phyloP scores from a whole-genome alignment of 2,888 invertebrate species.

The Odontomyia ornata region DNA sequence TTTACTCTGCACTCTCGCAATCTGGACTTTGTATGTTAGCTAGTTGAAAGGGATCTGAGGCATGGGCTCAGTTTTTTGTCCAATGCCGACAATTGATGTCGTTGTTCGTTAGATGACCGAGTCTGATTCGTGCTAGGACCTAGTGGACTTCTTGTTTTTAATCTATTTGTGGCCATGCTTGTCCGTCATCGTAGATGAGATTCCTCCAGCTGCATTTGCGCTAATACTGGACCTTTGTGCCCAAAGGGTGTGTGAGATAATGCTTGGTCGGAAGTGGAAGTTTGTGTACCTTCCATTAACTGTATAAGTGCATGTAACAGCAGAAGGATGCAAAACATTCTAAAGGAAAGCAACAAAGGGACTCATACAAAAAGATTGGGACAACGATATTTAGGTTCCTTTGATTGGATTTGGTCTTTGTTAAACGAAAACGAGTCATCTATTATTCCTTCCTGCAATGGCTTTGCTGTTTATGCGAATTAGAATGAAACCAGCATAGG shows the following conservation, averaged over 20 bases:
- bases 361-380: too few relatives aligned
- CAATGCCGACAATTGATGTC: not conserved
- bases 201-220: not conserved
- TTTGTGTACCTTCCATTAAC: not conserved
- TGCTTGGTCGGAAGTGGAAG: not conserved
- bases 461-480: too few relatives aligned
- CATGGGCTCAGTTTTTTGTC: not conserved
- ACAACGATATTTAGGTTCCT: too few relatives aligned
- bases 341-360: too few relatives aligned
- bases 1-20: not conserved
- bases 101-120: not conserved
- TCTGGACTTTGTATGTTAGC: not conserved
- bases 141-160: conserved; percentile 4
- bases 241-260: not conserved
- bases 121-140: not conserved
- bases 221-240: not conserved
- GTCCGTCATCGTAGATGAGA: conserved; percentile 3
- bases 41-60: not conserved
- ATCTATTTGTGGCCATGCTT: conserved; percentile 26
- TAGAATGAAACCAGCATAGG: too few relatives aligned
- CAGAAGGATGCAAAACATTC: too few relatives aligned
- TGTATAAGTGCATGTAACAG: too few relatives aligned
- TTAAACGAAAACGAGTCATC: too few relatives aligned
- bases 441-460: too few relatives aligned
- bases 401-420: too few relatives aligned